Percentiles rank a stretch among this genome's conserved stretches.
phyloP scores from a whole-genome alignment of 64 coral and sea anemone genomes.

The Porites australiensis region DNA sequence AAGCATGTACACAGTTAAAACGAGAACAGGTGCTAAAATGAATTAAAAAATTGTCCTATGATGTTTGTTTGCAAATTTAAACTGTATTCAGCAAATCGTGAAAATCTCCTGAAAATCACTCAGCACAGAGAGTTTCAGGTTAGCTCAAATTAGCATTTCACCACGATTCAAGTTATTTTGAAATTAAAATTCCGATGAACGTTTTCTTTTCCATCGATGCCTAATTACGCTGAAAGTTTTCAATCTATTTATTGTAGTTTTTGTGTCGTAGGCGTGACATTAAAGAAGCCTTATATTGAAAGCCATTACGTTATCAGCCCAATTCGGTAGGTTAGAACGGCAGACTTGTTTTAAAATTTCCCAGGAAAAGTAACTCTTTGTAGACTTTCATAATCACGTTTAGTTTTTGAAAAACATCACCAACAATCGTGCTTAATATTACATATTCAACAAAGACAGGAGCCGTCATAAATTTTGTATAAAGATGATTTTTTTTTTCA shows the following conservation, averaged over 20 bases:
- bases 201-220: too few species aligned
- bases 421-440: too few species aligned
- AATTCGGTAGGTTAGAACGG: too few species aligned
- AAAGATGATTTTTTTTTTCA: not conserved
- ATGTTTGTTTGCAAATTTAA: constrained; percentile 1
- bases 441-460: not conserved
- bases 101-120: not conserved
- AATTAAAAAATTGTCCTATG: not conserved
- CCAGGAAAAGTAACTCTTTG: too few species aligned
- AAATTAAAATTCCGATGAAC: not conserved
- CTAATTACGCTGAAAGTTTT: too few species aligned
- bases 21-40: not conserved
- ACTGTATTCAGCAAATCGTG: not conserved
- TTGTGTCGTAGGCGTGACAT: too few species aligned
- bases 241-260: too few species aligned
- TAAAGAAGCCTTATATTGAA: too few species aligned
- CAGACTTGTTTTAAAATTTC: too few species aligned
- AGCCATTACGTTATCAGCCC: too few species aligned
- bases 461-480: constrained; percentile 22
- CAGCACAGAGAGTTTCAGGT: not conserved
- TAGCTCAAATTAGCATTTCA: not conserved
- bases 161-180: not conserved
- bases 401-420: too few species aligned
- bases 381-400: too few species aligned
- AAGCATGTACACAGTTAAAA: not conserved